A percentile compares a stretch with the other conserved stretches of the same genome.
Conservation (phyloP, 2,888 invertebrate genomes). For the Cyclophora albipunctata region DNA sequence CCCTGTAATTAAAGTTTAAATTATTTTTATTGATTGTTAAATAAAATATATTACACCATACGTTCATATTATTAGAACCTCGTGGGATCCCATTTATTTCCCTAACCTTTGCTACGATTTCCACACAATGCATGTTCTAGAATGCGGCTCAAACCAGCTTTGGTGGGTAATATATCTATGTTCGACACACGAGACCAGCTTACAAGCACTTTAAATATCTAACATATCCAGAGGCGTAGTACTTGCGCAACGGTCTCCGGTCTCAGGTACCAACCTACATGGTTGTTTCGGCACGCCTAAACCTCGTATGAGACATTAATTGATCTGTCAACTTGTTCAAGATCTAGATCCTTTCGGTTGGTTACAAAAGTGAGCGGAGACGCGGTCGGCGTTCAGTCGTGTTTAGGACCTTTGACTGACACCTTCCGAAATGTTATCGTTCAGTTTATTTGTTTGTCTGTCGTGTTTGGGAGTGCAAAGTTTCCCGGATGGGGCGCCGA, state of each 20-base stretch:
- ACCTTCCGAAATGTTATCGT: constrained; percentile 34
- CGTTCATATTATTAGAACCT: too few species aligned
- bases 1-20: too few species aligned
- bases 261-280: constrained; percentile 9
- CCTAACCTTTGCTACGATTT: too few species aligned
- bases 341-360: constrained; percentile 63
- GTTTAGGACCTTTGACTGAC: constrained; percentile 35
- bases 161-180: neutral
- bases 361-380: constrained; percentile 64
- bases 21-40: too few species aligned
- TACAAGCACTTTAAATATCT: too few species aligned
- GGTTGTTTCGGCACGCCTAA: constrained; percentile 38
- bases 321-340: constrained; percentile 51
- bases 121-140: too few species aligned
- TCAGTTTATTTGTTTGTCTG: constrained; percentile 40
- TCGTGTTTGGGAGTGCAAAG: constrained; percentile 55
- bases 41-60: too few species aligned
- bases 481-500: constrained; percentile 88
- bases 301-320: constrained; percentile 38
- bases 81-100: too few species aligned
- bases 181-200: neutral
- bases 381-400: constrained; percentile 47
- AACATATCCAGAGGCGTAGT: constrained; percentile 3
- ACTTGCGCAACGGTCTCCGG: constrained; percentile 31
- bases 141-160: too few species aligned